Evolutionary conservation across 2,888 invertebrate species (phyloP).

Genomic region (Mylabris sibirica): DNA sequence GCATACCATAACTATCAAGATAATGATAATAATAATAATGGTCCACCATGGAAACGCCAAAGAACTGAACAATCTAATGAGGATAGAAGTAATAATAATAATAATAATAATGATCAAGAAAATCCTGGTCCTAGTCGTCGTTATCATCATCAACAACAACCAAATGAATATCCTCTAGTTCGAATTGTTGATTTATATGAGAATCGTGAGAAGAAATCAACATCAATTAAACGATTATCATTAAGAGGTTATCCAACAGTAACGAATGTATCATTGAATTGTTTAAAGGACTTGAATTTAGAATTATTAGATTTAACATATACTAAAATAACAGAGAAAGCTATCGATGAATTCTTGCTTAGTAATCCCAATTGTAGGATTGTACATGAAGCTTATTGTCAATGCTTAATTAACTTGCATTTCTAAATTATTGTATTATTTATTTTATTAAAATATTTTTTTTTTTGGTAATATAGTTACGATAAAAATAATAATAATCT

Average conservation of each 20-base stretch:
- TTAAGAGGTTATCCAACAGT: conserved; percentile 52
- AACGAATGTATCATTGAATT: conserved; percentile 47
- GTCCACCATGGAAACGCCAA: neutral
- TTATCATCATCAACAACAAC: neutral
- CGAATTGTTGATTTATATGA: neutral
- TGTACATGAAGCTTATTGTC: conserved; percentile 54
- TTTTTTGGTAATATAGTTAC: neutral
- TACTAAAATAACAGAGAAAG: conserved; percentile 69
- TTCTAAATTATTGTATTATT: conserved; percentile 26
- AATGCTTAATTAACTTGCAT: conserved; percentile 48
- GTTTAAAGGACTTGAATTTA: conserved; percentile 49
- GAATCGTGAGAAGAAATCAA: conserved; percentile 14
- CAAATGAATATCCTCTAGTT: neutral
- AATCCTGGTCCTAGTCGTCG: conserved; percentile 11
- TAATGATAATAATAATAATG: neutral
- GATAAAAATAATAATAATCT: neutral
- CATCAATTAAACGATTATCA: conserved; percentile 46
- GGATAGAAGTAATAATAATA: neutral
- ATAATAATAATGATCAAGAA: neutral
- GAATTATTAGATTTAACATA: conserved; percentile 71
- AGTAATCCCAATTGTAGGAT: conserved; percentile 69
- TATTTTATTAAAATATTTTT: conserved; percentile 12
- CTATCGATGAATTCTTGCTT: conserved; percentile 68
- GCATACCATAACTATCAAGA: neutral
- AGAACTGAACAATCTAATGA: neutral